Evolutionary conservation across 2,888 invertebrate species (phyloP), one percentile per base, ranked within the genome.

Genomic region (Koerneria pararmatus): DNA sequence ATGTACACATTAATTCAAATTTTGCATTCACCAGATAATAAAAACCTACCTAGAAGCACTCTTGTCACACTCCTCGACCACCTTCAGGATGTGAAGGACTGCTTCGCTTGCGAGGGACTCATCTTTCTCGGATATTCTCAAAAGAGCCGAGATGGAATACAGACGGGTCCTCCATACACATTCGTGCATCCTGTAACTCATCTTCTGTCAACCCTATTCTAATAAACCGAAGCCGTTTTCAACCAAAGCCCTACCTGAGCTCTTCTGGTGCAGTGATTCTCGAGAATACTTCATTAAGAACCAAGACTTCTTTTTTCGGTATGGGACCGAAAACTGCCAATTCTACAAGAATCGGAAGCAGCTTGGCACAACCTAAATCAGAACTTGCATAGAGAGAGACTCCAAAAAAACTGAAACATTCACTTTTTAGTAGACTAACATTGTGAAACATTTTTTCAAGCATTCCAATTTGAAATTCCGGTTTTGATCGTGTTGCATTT

Each of bases 261-360:
- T 63, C 61, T 19, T 48, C 37, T 31, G 46, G 11, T 41, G 46
- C 11, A 41, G 46, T 15, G n/a, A 15, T n/a, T 11, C n/a, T 41
- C 46, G n/a, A n/a, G 46, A 41, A 41, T 41, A 15, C 46, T 11
- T 15, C 11, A 41, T 11, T n/a, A 41, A 11, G 46, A 0, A 61
- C 61, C 6, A 61, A 34, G 24, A 56, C 48, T 31, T 75, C 76
- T 56, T 76, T 76, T 51, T 73, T 74, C 2, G 76, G 76, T 22
- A 76, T 73, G 8, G 76, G 75, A 2, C 76, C 76, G 54, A 74
- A 76, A 1, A 73, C 49, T 8, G 74, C 71, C 2, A 76, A 51
- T 27, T 67, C 48, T 19, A 41, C 22, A 8, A 65, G n/a, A 34
- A 65, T 56, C 19, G 53, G 37, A 19, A 35, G 41, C 1, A 63